Evolutionary conservation across 1,140 invertebrate genomes (phyloP).

Genomic region (Orchesella cincta): DNA sequence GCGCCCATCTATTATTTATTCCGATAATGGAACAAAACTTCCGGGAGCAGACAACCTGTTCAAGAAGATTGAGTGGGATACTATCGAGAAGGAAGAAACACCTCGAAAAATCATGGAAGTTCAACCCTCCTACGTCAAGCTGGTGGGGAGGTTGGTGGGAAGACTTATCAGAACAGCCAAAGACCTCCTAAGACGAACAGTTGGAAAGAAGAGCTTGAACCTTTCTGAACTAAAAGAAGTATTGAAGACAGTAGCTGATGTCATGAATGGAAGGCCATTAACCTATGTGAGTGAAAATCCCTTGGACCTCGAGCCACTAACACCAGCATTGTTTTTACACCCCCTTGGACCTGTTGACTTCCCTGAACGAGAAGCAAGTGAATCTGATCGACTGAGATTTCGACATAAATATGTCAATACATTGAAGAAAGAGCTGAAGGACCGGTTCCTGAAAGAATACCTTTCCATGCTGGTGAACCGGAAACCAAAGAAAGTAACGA

Average conservation of each 20-base stretch:
- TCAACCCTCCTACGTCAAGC: background rate
- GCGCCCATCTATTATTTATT: conserved; percentile 53
- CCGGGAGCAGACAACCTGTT: background rate
- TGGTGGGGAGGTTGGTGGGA: conserved; percentile 5
- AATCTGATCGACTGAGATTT: background rate
- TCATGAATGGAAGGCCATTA: background rate
- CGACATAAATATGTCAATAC: background rate
- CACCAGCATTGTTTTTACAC: background rate
- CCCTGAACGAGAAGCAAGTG: background rate
- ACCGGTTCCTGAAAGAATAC: background rate
- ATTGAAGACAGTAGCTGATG: background rate
- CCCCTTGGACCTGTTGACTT: background rate
- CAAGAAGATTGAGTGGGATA: background rate
- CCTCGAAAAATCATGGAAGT: background rate
- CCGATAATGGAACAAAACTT: conserved; percentile 51
- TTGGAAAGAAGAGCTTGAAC: background rate
- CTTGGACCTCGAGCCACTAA: background rate
- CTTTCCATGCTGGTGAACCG: background rate
- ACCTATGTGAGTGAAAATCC: background rate
- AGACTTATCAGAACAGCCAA: background rate
- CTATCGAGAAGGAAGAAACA: background rate
- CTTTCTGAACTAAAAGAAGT: background rate
- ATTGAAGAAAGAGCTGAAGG: background rate
- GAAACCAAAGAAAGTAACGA: background rate
- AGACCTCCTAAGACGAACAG: background rate